These are phyloP conservation scores for Gnathonemus longibarbis DNA, from an alignment of 2,113 vertebrate species.

Conservation along the genomic window DNA sequence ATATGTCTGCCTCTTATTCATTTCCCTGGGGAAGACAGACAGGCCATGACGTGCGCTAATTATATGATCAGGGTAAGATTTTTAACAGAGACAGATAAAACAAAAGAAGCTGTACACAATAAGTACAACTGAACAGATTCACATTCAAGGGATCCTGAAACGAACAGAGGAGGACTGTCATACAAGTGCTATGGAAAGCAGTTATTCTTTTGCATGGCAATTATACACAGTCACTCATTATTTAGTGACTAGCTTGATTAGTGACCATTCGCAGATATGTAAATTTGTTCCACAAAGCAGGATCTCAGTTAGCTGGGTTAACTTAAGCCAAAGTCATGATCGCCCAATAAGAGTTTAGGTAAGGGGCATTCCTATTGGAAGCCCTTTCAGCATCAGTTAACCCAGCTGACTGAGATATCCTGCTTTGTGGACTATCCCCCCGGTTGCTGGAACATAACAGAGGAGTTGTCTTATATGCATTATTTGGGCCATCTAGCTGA, in stretches of 20 bases:
- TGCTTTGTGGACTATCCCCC: background rate
- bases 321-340: background rate
- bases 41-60: background rate
- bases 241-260: background rate
- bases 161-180: background rate
- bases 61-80: background rate
- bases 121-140: background rate
- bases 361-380: background rate
- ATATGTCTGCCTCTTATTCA: conserved; percentile 96
- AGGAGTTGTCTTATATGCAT: background rate
- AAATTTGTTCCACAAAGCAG: too few species aligned
- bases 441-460: background rate
- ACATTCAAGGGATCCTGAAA: background rate
- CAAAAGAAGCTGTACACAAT: background rate
- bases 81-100: background rate
- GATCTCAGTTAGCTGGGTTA: background rate
- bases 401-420: background rate
- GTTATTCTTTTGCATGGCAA: background rate
- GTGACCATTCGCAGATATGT: background rate
- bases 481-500: background rate
- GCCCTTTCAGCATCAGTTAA: background rate
- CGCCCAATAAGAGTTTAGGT: background rate
- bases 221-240: background rate
- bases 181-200: background rate
- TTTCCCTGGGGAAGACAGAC: conserved; percentile 71